Conservation (phyloP, 2,888 invertebrate species). For the Protodeltote pygarga region DNA sequence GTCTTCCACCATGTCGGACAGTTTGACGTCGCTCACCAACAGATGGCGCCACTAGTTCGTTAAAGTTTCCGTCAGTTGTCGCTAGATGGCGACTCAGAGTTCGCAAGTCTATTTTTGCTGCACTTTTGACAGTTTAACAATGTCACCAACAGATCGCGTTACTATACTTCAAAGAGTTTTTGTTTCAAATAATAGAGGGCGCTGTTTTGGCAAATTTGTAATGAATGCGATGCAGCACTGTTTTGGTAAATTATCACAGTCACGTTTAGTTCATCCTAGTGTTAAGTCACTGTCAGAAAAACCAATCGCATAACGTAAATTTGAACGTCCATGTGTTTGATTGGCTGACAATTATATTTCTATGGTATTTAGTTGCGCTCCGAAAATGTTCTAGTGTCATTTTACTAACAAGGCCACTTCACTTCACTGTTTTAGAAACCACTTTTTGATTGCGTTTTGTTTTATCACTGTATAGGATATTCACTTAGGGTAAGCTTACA, state of each 20-base stretch:
- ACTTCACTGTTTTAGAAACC: slow-evolving; percentile 26
- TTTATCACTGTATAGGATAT: not conserved
- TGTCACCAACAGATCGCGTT: slow-evolving; percentile 41
- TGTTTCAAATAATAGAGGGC: slow-evolving; percentile 23
- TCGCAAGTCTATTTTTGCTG: not conserved
- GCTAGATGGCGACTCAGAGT: slow-evolving; percentile 11
- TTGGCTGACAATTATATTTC: slow-evolving; percentile 36
- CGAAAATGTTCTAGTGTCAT: slow-evolving; percentile 48
- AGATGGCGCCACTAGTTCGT: slow-evolving; percentile 41
- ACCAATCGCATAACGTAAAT: slow-evolving; percentile 39
- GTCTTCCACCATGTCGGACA: slow-evolving; percentile 74
- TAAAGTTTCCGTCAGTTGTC: not conserved
- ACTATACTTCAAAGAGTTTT: not conserved
- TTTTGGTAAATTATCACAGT: slow-evolving; percentile 31
- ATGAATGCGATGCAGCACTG: slow-evolving; percentile 6
- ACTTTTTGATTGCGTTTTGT: not conserved
- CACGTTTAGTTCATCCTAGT: not conserved
- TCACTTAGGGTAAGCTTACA: slow-evolving; percentile 1
- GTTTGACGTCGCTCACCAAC: slow-evolving; percentile 36
- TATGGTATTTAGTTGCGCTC: slow-evolving; percentile 43
- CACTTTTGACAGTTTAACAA: slow-evolving; percentile 7
- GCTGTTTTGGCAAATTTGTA: not conserved
- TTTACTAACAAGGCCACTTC: slow-evolving; percentile 24
- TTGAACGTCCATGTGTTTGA: slow-evolving; percentile 47
- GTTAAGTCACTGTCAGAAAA: slow-evolving; percentile 46